Evolutionary conservation across 2,113 vertebrate species (phyloP).

Genomic region (Cervus canadensis): DNA sequence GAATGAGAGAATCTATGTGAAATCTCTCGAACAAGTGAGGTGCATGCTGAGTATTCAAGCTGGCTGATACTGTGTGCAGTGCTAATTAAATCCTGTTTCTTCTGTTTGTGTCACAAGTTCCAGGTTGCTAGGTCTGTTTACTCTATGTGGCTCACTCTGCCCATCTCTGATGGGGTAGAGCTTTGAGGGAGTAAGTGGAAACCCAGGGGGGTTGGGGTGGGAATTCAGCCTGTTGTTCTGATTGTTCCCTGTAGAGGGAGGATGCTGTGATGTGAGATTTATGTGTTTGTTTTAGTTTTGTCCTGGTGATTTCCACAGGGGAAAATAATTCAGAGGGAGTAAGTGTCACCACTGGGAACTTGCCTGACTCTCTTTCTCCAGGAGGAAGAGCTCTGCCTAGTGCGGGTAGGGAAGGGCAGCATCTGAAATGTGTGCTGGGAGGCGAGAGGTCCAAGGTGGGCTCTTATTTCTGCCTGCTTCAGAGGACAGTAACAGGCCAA

Average conservation of each 20-base stretch:
- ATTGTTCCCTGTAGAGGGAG: not conserved
- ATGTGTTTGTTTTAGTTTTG: not conserved
- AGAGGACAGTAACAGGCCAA: not conserved
- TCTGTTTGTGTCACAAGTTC: not conserved
- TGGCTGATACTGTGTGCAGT: not conserved
- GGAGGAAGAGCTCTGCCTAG: not conserved
- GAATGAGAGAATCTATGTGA: not conserved
- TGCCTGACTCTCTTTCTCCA: not conserved
- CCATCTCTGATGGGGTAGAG: not conserved
- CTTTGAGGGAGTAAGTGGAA: not conserved
- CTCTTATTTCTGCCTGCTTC: not conserved
- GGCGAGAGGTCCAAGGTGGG: not conserved
- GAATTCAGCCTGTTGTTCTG: not conserved
- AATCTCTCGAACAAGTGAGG: not conserved
- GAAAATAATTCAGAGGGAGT: not conserved
- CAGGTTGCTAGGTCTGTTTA: not conserved
- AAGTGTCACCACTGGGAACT: not conserved
- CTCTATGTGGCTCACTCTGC: not conserved
- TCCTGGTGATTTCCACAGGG: not conserved
- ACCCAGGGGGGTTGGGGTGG: not conserved
- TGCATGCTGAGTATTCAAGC: not conserved
- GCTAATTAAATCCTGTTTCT: not conserved
- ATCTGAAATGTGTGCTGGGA: not conserved
- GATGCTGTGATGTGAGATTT: not conserved
- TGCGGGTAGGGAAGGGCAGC: not conserved